These are phyloP conservation scores for Anthrax anthrax DNA, from an alignment of 2,888 invertebrate species.

Conservation along the genomic window DNA sequence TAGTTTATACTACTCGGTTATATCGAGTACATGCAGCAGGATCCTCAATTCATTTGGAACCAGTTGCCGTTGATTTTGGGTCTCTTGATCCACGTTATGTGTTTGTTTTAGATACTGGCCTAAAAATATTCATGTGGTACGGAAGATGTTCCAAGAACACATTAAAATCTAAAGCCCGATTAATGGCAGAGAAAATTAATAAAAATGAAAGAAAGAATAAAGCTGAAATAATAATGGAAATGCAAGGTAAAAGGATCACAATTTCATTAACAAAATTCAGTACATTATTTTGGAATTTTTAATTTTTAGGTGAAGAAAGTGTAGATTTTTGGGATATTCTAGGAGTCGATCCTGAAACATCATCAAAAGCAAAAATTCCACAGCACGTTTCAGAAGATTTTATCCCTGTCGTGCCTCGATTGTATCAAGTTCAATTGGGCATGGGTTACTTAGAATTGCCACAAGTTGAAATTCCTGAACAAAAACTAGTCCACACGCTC, in stretches of 20 bases:
- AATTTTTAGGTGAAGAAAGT: slow-evolving; percentile 50
- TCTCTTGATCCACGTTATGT: slow-evolving; percentile 85
- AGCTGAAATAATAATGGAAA: slow-evolving; percentile 74
- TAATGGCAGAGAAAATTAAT: slow-evolving; percentile 96
- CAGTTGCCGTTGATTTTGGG: slow-evolving; percentile 53
- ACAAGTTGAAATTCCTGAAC: slow-evolving; percentile 68
- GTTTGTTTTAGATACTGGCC: slow-evolving; percentile 79
- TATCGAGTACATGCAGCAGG: slow-evolving; percentile 86
- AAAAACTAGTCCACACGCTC: slow-evolving; percentile 58
- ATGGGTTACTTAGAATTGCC: slow-evolving; percentile 98
- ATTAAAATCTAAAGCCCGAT: slow-evolving; percentile 54
- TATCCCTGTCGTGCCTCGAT: slow-evolving; percentile 41
- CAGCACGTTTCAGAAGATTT: slow-evolving; percentile 26
- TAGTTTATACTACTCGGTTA: slow-evolving; percentile 66
- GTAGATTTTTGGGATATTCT: slow-evolving; percentile 71
- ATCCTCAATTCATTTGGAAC: slow-evolving; percentile 74
- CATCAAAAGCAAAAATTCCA: slow-evolving; percentile 34
- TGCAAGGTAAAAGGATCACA: slow-evolving; percentile 38
- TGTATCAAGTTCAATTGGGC: slow-evolving; percentile 92
- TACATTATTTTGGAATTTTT: neutral
- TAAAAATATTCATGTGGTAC: slow-evolving; percentile 80
- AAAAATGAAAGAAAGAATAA: slow-evolving; percentile 95
- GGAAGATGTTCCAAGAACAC: slow-evolving; percentile 67
- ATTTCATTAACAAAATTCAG: neutral
- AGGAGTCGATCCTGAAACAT: slow-evolving; percentile 29